A percentile compares a stretch with the other conserved stretches of the same genome.
phyloP scores from a whole-genome alignment of 2,888 invertebrate genomes.

The Cloeon dipterum region DNA sequence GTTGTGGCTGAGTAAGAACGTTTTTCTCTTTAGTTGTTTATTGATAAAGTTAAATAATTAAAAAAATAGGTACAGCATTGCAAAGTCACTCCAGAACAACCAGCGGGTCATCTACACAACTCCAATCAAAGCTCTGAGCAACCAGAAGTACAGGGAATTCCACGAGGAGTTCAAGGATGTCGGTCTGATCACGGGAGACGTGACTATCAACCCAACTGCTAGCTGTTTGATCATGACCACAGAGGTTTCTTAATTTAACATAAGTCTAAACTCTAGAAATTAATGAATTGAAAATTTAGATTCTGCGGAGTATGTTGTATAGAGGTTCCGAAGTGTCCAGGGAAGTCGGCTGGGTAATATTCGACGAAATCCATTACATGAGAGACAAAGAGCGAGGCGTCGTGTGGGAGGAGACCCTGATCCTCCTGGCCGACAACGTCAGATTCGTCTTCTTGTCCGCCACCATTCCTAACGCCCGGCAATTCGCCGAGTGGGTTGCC shows the following conservation, averaged over 20 bases:
- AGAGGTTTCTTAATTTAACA: slow-evolving; percentile 33
- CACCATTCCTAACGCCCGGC: slow-evolving; percentile 95
- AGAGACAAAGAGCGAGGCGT: slow-evolving; percentile 97
- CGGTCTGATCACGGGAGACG: slow-evolving; percentile 95
- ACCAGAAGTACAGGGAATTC: slow-evolving; percentile 97
- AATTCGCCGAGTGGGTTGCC: slow-evolving; percentile 87
- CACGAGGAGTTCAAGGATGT: slow-evolving; percentile 95
- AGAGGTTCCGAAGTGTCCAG: slow-evolving; percentile 96
- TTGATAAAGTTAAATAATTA: too few relatives aligned
- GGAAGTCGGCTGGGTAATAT: slow-evolving; percentile 99
- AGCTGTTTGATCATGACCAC: slow-evolving; percentile 99
- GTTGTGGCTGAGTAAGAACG: slow-evolving; percentile 74
- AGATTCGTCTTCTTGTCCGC: slow-evolving; percentile 98
- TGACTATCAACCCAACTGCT: slow-evolving; percentile 95
- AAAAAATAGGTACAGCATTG: slow-evolving; percentile 62
- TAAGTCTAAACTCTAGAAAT: background rate
- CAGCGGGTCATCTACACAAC: slow-evolving; percentile 99
- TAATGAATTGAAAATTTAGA: slow-evolving; percentile 29
- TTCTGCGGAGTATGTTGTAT: slow-evolving; percentile 94
- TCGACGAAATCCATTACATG: slow-evolving; percentile 99
- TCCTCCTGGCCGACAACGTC: slow-evolving; percentile 89
- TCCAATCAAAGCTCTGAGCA: slow-evolving; percentile 96
- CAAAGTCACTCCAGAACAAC: slow-evolving; percentile 75
- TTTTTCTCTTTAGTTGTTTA: background rate
- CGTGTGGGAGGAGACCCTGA: slow-evolving; percentile 98